Percentiles rank a stretch among this genome's conserved stretches.
These are phyloP conservation scores for Oenanthe melanoleuca DNA, from an alignment of 2,113 vertebrate species.

Conservation along the genomic window DNA sequence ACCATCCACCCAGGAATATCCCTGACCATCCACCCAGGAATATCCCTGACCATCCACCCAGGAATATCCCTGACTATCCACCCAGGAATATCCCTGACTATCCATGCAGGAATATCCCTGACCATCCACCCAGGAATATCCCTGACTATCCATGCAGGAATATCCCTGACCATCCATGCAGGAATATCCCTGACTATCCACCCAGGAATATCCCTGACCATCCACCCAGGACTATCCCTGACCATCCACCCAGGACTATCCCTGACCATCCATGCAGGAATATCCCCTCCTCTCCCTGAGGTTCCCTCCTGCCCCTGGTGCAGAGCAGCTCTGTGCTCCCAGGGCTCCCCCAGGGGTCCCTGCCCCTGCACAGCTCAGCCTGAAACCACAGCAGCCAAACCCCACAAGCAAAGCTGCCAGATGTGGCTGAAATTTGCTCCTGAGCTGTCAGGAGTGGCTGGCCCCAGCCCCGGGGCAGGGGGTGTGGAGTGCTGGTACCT, in stretches of 20 bases:
- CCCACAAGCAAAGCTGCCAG: background rate
- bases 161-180: background rate
- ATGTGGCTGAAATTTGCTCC: rapidly evolving
- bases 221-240: background rate
- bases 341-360: background rate
- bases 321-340: background rate
- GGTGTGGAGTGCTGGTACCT: constrained; percentile 75
- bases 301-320: too few relatives aligned
- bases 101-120: background rate
- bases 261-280: too few relatives aligned
- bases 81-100: too few relatives aligned
- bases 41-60: background rate
- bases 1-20: background rate
- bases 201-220: too few relatives aligned
- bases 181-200: background rate
- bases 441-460: background rate
- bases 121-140: too few relatives aligned
- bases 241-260: too few relatives aligned
- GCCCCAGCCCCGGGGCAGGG: background rate
- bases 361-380: background rate
- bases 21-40: too few relatives aligned
- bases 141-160: background rate
- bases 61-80: too few relatives aligned
- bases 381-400: too few relatives aligned
- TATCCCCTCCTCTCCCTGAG: too few relatives aligned